A percentile compares a stretch with the other conserved stretches of the same genome.
phyloP scores from a whole-genome alignment of 2,888 invertebrate species.

The Drosophila buzzatii region DNA sequence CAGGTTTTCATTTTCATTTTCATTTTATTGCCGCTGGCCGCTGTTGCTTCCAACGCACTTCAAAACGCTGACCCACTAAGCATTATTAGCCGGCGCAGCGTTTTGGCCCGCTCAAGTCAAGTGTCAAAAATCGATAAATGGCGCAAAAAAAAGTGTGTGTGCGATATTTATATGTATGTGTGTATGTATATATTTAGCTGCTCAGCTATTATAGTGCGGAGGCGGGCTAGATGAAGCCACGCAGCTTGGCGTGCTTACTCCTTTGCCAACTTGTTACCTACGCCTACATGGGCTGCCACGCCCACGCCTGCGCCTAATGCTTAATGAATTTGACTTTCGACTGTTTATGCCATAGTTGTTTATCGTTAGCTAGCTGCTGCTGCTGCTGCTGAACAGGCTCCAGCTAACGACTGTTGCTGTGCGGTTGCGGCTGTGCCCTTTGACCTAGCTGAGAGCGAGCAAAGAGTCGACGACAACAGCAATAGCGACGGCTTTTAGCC shows the following conservation, averaged over 20 bases:
- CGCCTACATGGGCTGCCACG: constrained; percentile 24
- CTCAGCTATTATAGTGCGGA: constrained; percentile 1
- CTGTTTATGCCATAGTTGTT: constrained; percentile 25
- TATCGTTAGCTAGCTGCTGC: constrained; percentile 16
- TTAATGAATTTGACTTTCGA: constrained; percentile 67
- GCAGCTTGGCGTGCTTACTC: constrained; percentile 35
- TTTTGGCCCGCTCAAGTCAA: constrained; percentile 50
- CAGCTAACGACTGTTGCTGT: constrained; percentile 54
- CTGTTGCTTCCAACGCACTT: constrained; percentile 79
- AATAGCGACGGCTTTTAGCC: constrained; percentile 71
- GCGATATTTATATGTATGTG: background rate
- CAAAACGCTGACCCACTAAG: constrained; percentile 75
- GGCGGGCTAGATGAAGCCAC: constrained; percentile 32
- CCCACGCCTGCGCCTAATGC: constrained; percentile 21
- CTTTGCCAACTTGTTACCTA: constrained; percentile 18
- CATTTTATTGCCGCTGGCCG: constrained; percentile 65
- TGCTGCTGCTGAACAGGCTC: constrained; percentile 45
- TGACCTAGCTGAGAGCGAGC: constrained; percentile 71
- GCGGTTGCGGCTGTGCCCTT: constrained; percentile 63
- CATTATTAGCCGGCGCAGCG: constrained; percentile 72
- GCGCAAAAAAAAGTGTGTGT: constrained; percentile 16
- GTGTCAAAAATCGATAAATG: constrained; percentile 74
- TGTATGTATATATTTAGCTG: background rate
- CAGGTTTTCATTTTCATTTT: constrained; percentile 27
- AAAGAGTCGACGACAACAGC: constrained; percentile 15